Conservation (phyloP, 2,113 vertebrate genomes). For the Arvicanthis niloticus region DNA sequence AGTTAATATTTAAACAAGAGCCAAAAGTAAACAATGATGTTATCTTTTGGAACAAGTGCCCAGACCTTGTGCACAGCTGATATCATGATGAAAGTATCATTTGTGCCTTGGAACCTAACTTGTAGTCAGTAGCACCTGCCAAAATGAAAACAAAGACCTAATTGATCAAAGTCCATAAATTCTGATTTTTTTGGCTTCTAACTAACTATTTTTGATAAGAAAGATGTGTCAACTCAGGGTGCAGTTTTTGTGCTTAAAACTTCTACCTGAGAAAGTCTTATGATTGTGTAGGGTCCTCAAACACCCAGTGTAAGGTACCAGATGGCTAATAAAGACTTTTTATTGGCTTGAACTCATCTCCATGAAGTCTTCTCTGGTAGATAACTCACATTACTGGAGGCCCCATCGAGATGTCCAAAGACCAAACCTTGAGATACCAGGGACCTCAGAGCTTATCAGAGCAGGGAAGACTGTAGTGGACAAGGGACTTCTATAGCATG, state of each 20-base stretch:
- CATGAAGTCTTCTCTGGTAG: not conserved
- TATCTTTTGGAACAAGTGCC: not conserved
- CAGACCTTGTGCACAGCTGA: not conserved
- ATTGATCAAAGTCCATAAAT: not conserved
- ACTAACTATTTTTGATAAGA: not conserved
- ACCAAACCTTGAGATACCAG: not conserved
- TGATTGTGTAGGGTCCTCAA: not conserved
- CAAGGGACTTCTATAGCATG: not conserved
- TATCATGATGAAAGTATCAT: not conserved
- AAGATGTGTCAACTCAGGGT: not conserved
- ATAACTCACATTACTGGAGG: not conserved
- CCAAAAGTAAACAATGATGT: not conserved
- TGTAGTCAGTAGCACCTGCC: not conserved
- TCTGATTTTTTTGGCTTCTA: not conserved
- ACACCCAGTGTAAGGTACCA: not conserved
- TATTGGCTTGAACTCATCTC: not conserved
- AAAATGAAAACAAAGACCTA: not conserved
- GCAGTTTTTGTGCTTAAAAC: not conserved
- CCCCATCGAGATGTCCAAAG: not conserved
- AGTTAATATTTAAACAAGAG: not conserved
- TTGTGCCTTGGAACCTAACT: not conserved
- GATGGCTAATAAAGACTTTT: not conserved
- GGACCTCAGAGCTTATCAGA: not conserved
- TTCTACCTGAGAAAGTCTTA: not conserved
- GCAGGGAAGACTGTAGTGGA: not conserved